A percentile compares a stretch with the other conserved stretches of the same genome.
phyloP scores from a whole-genome alignment of 30 jellyfish, hydroid and myxozoan species.

The Hydractinia symbiolongicarpus region DNA sequence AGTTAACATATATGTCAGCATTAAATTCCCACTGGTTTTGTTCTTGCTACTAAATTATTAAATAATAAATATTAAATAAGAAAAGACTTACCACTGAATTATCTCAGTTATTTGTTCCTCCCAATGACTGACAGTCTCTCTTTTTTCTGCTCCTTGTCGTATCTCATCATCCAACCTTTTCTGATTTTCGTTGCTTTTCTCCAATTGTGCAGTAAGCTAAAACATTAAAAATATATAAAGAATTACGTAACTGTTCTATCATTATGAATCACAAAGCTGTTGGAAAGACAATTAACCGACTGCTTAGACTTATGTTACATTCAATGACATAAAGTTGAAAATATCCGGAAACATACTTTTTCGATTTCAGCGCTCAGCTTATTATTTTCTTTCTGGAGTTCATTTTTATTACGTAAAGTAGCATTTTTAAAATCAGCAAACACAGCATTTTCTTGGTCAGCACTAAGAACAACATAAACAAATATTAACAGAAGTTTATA shows the following conservation, averaged over 20 bases:
- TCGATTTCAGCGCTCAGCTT: slow-evolving; percentile 59
- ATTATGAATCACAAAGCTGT: too few relatives aligned
- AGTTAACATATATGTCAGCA: too few relatives aligned
- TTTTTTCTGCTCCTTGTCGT: slow-evolving; percentile 78
- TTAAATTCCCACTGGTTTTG: too few relatives aligned
- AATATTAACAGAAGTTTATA: not conserved
- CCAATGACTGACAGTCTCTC: slow-evolving; percentile 94
- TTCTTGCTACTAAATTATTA: too few relatives aligned
- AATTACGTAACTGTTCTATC: too few relatives aligned
- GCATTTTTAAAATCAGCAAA: slow-evolving; percentile 63
- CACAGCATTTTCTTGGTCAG: slow-evolving; percentile 56
- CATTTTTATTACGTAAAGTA: slow-evolving; percentile 56
- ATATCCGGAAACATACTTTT: slow-evolving; percentile 31
- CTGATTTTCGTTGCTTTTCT: slow-evolving; percentile 49
- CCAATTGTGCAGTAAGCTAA: slow-evolving; percentile 53
- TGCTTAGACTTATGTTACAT: too few relatives aligned
- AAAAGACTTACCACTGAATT: slow-evolving; percentile 78
- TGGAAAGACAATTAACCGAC: too few relatives aligned
- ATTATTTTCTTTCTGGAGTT: slow-evolving; percentile 60
- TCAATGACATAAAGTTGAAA: too few relatives aligned
- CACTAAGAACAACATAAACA: slow-evolving; percentile 33
- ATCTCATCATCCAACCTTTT: slow-evolving; percentile 82
- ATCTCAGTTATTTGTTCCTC: slow-evolving; percentile 97
- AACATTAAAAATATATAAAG: not conserved
- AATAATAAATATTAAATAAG: too few relatives aligned